These are phyloP conservation scores for Andrena chrysosceles DNA, from an alignment of 2,888 invertebrate genomes.

Conservation along the genomic window DNA sequence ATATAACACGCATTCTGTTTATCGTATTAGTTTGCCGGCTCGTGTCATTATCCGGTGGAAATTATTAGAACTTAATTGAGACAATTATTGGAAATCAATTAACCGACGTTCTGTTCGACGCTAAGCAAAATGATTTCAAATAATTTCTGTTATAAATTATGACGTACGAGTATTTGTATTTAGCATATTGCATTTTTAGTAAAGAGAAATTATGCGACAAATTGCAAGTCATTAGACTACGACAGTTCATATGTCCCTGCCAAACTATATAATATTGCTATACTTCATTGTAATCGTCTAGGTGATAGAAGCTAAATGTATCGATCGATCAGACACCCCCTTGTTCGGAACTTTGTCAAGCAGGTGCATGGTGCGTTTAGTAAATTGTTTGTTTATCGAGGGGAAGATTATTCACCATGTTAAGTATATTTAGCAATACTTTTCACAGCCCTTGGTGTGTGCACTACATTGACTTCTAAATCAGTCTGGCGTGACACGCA, in stretches of 20 bases:
- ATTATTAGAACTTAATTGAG: not conserved
- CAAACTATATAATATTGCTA: not conserved
- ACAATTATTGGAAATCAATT: slow-evolving; percentile 29
- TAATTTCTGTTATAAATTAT: not conserved
- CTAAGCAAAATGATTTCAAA: not conserved
- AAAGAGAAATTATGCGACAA: slow-evolving; percentile 7
- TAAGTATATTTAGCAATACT: not conserved
- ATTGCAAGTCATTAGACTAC: slow-evolving; percentile 7
- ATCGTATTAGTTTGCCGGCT: slow-evolving; percentile 10
- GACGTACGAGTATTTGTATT: not conserved
- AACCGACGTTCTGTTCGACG: not conserved
- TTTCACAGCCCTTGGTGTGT: not conserved
- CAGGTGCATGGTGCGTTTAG: slow-evolving; percentile 7
- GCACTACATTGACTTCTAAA: not conserved
- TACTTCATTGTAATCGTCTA: not conserved
- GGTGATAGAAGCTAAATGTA: slow-evolving; percentile 13
- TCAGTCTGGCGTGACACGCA: not conserved
- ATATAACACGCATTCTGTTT: not conserved
- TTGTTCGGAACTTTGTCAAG: slow-evolving; percentile 16
- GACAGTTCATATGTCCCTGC: not conserved
- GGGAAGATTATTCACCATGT: not conserved
- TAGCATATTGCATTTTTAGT: not conserved
- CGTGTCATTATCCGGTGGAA: not conserved
- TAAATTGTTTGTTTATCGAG: slow-evolving; percentile 23
- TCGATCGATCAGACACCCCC: slow-evolving; percentile 5